Percentiles rank a stretch among this genome's conserved stretches.
Conservation (phyloP, 1,140 invertebrate species). For the Anthonomus grandis region DNA sequence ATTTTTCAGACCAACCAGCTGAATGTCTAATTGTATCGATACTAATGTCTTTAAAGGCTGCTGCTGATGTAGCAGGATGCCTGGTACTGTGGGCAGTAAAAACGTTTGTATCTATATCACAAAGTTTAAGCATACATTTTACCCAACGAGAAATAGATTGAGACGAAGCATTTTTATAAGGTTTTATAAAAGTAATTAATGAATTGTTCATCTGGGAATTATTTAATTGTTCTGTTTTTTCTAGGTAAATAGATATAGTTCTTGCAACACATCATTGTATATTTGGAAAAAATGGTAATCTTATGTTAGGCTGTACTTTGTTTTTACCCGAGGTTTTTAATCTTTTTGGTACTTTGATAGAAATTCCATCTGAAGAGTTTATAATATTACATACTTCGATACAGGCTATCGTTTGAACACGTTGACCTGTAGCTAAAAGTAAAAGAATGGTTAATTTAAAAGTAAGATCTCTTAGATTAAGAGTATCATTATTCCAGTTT, state of each 20-base stretch:
- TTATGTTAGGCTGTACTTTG: not conserved
- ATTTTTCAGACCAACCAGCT: constrained; percentile 8
- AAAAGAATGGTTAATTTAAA: constrained; percentile 9
- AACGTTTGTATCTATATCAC: constrained; percentile 1
- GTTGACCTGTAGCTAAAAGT: not conserved
- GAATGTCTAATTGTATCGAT: constrained; percentile 7
- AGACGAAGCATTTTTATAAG: not conserved
- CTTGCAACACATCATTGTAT: not conserved
- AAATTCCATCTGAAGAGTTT: not conserved
- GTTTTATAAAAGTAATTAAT: constrained; percentile 7
- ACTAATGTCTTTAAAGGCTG: not conserved
- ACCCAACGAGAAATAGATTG: constrained; percentile 5
- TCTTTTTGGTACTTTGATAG: constrained; percentile 6
- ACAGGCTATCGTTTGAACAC: constrained; percentile 4
- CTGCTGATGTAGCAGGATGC: constrained; percentile 22
- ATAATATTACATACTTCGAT: constrained; percentile 3
- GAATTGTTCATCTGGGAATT: not conserved
- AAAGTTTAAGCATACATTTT: not conserved
- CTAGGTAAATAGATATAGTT: not conserved
- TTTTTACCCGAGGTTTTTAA: constrained; percentile 9
- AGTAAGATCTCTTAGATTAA: constrained; percentile 1
- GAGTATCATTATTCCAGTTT: not conserved
- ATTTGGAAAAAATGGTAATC: constrained; percentile 7
- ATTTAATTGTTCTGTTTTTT: not conserved
- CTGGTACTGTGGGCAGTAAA: constrained; percentile 24